Evolutionary conservation across 1,140 invertebrate species (phyloP).

Genomic region (Harlomillsia oculata): DNA sequence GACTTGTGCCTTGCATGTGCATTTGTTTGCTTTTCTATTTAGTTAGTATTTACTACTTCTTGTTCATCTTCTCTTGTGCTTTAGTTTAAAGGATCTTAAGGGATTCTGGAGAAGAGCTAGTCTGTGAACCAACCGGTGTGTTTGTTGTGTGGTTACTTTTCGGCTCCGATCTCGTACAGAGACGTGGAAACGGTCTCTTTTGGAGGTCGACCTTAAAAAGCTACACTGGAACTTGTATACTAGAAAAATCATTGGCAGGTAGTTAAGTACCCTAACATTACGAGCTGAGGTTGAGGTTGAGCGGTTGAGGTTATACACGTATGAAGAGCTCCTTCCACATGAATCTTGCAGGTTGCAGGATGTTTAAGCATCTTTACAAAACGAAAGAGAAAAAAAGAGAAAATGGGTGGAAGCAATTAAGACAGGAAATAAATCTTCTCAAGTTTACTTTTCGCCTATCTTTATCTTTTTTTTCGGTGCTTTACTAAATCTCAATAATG

Average conservation of each 20-base stretch:
- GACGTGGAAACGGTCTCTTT: conserved; percentile 6
- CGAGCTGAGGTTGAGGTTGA: no score
- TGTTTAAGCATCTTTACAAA: conserved; percentile 12
- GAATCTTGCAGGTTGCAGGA: background rate
- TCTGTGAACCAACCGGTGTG: no score
- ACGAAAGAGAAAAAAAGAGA: no score
- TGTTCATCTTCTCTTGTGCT: no score
- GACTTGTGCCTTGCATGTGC: conserved; percentile 9
- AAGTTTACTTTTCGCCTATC: conserved; percentile 14
- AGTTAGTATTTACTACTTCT: conserved; percentile 12
- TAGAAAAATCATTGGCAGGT: conserved; percentile 15
- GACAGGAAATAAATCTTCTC: conserved; percentile 25
- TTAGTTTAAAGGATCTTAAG: no score
- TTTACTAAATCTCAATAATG: no score
- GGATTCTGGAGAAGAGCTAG: no score
- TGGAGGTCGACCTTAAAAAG: background rate
- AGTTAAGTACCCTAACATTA: background rate
- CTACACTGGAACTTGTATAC: no score
- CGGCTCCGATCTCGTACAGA: no score
- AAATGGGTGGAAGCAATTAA: conserved; percentile 29
- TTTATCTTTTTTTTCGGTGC: no score
- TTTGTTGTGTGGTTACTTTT: no score
- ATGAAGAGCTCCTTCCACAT: background rate
- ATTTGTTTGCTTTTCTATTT: conserved; percentile 11
- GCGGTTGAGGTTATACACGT: no score